Base-by-base conservation (phyloP, 2,797 vertebrate species). In the Sarcophilus harrisii region DNA sequence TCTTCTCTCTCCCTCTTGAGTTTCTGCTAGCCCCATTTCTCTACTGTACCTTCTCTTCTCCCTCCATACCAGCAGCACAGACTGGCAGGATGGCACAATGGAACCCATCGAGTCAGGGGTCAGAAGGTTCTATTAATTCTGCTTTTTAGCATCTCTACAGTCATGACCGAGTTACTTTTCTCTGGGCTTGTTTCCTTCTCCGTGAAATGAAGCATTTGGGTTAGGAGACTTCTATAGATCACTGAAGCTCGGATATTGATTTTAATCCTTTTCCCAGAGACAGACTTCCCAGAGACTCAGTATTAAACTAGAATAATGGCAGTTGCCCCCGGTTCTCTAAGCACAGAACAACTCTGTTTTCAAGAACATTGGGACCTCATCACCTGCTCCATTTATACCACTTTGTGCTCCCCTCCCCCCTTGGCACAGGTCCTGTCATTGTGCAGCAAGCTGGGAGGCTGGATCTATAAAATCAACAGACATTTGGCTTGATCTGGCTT, bases 401-500 rank as follows among this genome's bases (percentile, higher is more conserved):
- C 32, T 0, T 81, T 81, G 66, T 45, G 1, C n/a, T 6, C 18
- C 66, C n/a, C n/a, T 45, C 66, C n/a, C n/a, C 8, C 32, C 90
- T 91, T 93, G 96, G 96, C 96, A 81, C 29, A 91, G 0, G 45
- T 38, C 90, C 94, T 14, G 9, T 58, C 91, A 14, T 96, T 95
- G 92, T 54, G 81, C 73, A 92, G 95, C n/a, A 66, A n/a, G 94
- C 92, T 81, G 29, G 0, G 0, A 54, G 62, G 58, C 96, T 60
- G 58, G 59, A 89, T 93, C 91, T 81, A n/a, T 57, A 92, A 90
- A 90, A 58, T 87, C 95, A 95, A 73, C 92, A 94, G 89, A 66
- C 45, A 4, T 93, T 81, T 97, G 95, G 96, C 96, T 95, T 9
- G 60, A 92, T 90, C 97, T 62, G 95, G 97, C 92, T 96, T 55